Evolutionary conservation across 2,888 invertebrate species (phyloP), one percentile per base, ranked within the genome.

Genomic region (Limnephilus lunatus): DNA sequence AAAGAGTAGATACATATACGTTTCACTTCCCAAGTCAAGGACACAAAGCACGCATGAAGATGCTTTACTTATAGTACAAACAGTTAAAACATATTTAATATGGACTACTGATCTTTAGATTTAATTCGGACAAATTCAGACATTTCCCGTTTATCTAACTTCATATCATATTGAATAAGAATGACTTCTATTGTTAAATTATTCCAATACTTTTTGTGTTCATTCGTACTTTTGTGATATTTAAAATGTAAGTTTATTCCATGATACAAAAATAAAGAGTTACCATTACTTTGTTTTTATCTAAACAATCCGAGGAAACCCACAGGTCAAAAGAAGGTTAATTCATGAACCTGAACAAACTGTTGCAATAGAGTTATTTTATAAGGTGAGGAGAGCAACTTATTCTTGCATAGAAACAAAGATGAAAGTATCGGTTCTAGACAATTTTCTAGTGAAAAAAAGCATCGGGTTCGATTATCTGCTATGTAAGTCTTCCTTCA

Each of bases 21-120:
- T 44, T 92, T 90, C 90, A 91, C 91, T 85, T 91, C 85, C 85
- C 80, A 39, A 88, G 81, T 14, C 81, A 39, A 14, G 44, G 81
- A 91, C 88, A 90, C 86, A 92, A 81, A 90, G 92, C 92, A 48
- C 92, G 93, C 93, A 92, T 92, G 92, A 85, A 85, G 82, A 92
- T 92, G 92, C 92, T 93, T 93, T 90, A 82, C 68, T 83, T 82
- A 90, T 83, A 92, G 91, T 92, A 93, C 92, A 93, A 93, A 92
- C 85, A 44, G 39, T 68, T 68, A 25, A 68, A 68, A 68, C 68
- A 68, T 68, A 68, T 68, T 68, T 68, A 68, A 68, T 68, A 68
- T 68, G 68, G 35, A 44, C 44, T 81, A 81, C 30, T 44, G 48
- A 89, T 39, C 30, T 15, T 81, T 81, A 39, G 81, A 89, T 39